These are phyloP conservation scores for Gonatopus flavifemur DNA, from an alignment of 1,140 invertebrate species.

Conservation along the genomic window DNA sequence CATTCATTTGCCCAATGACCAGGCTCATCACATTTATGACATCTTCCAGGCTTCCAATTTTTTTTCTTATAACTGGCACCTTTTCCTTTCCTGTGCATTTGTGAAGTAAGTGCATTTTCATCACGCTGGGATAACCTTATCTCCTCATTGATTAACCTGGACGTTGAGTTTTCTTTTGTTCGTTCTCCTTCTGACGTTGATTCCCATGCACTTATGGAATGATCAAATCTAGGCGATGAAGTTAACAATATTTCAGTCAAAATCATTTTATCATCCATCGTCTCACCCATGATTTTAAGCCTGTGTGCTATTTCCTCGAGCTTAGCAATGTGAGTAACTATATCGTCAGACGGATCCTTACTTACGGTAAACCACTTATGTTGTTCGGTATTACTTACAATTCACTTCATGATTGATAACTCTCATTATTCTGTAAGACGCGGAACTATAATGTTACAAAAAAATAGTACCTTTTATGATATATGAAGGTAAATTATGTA, in stretches of 20 bases:
- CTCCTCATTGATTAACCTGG: constrained; percentile 35
- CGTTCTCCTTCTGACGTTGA: constrained; percentile 24
- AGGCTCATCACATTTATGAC: neutral
- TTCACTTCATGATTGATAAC: too few relatives aligned
- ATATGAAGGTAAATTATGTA: too few relatives aligned
- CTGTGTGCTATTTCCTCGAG: constrained; percentile 33
- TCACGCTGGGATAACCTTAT: constrained; percentile 1
- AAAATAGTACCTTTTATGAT: too few relatives aligned
- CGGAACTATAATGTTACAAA: too few relatives aligned
- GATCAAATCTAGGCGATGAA: constrained; percentile 28
- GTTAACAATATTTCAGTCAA: constrained; percentile 43
- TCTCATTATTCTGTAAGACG: too few relatives aligned
- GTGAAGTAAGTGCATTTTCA: constrained; percentile 6
- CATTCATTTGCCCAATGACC: constrained; percentile 4
- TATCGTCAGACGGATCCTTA: constrained; percentile 18
- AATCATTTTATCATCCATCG: constrained; percentile 32
- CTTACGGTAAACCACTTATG: constrained; percentile 23
- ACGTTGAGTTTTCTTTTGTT: constrained; percentile 34
- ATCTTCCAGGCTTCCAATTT: neutral
- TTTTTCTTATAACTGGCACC: neutral
- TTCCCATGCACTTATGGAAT: constrained; percentile 48
- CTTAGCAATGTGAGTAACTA: constrained; percentile 29
- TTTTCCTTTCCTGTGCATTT: constrained; percentile 9
- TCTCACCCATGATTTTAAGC: constrained; percentile 32
- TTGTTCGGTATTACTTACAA: too few relatives aligned